A percentile compares a stretch with the other conserved stretches of the same genome.
Evolutionary conservation across 2,113 vertebrate genomes (phyloP).

Genomic region (Epinephelus moara): DNA sequence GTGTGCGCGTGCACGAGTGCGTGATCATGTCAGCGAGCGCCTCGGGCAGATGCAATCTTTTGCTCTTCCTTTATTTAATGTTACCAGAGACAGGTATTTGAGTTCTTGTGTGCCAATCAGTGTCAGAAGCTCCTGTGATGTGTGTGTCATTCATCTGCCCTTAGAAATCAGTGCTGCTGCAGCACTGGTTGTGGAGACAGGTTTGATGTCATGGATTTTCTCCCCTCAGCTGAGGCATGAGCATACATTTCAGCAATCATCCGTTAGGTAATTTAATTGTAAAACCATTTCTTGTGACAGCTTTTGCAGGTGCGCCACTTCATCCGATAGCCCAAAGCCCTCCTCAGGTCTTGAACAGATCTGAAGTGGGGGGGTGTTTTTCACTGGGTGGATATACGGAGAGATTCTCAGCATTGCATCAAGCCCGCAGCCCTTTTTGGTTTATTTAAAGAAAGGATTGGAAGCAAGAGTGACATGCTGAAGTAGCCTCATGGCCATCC

Average conservation of each 20-base stretch:
- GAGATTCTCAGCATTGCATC: conserved; percentile 56
- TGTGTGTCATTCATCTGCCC: conserved; percentile 53
- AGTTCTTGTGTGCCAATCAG: conserved; percentile 24
- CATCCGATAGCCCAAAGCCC: conserved; percentile 37
- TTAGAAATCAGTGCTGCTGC: conserved; percentile 36
- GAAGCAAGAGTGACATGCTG: conserved; percentile 57
- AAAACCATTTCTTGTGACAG: conserved; percentile 14
- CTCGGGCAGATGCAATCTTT: conserved; percentile 25
- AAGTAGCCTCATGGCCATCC: conserved; percentile 53
- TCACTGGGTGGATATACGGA: conserved; percentile 27
- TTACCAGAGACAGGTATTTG: conserved; percentile 26
- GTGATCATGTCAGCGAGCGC: conserved; percentile 1
- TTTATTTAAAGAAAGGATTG: conserved; percentile 58
- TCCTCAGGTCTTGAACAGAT: conserved; percentile 37
- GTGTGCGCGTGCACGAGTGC: conserved; percentile 22
- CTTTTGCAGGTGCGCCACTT: conserved; percentile 28
- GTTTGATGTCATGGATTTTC: conserved; percentile 35
- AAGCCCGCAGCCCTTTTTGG: conserved; percentile 24
- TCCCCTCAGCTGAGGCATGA: conserved; percentile 22
- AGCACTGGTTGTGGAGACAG: conserved; percentile 42
- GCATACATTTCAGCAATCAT: conserved; percentile 9
- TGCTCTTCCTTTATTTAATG: conserved; percentile 40
- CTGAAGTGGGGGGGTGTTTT: conserved; percentile 13
- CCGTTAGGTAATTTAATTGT: conserved; percentile 16
- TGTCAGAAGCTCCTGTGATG: conserved; percentile 41